These are phyloP conservation scores for Datnioides undecimradiatus DNA, from an alignment of 2,113 vertebrate genomes.

Conservation along the genomic window DNA sequence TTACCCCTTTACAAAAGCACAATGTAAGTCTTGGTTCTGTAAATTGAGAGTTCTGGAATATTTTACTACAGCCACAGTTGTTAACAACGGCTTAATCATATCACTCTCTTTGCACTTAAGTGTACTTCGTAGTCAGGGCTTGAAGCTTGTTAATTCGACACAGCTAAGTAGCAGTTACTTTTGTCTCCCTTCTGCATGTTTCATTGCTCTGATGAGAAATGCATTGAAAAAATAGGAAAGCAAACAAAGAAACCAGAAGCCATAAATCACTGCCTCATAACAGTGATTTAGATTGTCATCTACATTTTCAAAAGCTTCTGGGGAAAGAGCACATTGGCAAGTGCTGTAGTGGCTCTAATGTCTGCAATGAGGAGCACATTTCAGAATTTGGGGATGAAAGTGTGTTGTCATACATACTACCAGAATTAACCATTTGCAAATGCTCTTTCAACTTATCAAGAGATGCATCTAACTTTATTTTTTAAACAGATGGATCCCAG, in stretches of 20 bases:
- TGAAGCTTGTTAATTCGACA: no score
- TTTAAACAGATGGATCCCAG: slow-evolving; percentile 34
- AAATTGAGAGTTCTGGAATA: background rate
- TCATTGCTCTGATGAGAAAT: slow-evolving; percentile 33
- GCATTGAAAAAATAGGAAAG: slow-evolving; percentile 19
- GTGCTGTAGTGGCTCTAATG: slow-evolving; percentile 20
- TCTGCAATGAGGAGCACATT: slow-evolving; percentile 46
- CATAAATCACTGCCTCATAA: slow-evolving; percentile 46
- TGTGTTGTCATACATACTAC: slow-evolving; percentile 47
- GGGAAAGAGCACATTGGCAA: slow-evolving; percentile 15
- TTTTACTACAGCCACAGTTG: slow-evolving; percentile 4
- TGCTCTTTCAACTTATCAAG: slow-evolving; percentile 38
- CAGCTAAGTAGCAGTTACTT: slow-evolving; percentile 31
- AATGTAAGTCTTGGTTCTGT: background rate
- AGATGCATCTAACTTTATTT: slow-evolving; percentile 45
- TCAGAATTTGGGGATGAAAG: slow-evolving; percentile 40
- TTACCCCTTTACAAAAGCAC: background rate
- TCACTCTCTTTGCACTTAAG: slow-evolving; percentile 14
- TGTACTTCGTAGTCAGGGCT: background rate
- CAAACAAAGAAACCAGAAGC: slow-evolving; percentile 39
- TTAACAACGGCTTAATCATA: slow-evolving; percentile 1
- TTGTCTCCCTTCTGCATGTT: slow-evolving; percentile 26
- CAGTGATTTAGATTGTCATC: slow-evolving; percentile 44
- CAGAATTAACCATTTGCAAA: slow-evolving; percentile 62
- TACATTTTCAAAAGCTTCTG: slow-evolving; percentile 60